phyloP scores from a whole-genome alignment of 2,888 invertebrate species.

The Drosophila incognita region DNA sequence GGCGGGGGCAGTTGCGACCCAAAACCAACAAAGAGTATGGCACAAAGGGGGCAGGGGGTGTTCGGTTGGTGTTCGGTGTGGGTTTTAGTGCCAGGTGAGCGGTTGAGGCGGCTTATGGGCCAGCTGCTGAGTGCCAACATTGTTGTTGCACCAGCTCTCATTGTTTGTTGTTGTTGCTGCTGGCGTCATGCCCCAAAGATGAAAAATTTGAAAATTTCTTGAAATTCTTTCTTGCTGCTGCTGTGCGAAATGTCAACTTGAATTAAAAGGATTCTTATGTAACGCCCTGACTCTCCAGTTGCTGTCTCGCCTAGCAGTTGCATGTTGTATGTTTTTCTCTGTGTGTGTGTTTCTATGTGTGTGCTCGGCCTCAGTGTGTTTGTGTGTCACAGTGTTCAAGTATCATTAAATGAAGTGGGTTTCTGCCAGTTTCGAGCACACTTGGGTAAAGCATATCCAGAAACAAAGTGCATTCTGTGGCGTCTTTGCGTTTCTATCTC shows the following conservation, averaged over 20 bases:
- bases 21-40: slow-evolving; percentile 68
- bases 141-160: slow-evolving; percentile 53
- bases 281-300: slow-evolving; percentile 64
- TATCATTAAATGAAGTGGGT: slow-evolving; percentile 85
- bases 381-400: slow-evolving; percentile 83
- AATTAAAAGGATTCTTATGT: slow-evolving; percentile 83
- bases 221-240: slow-evolving; percentile 67
- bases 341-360: slow-evolving; percentile 35
- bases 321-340: slow-evolving; percentile 6
- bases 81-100: slow-evolving; percentile 50
- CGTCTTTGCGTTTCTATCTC: slow-evolving; percentile 71
- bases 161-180: slow-evolving; percentile 29
- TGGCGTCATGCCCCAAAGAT: slow-evolving; percentile 73
- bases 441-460: slow-evolving; percentile 84
- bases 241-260: slow-evolving; percentile 82
- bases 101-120: slow-evolving; percentile 50
- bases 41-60: slow-evolving; percentile 21
- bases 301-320: slow-evolving; percentile 49
- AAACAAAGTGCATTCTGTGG: slow-evolving; percentile 84
- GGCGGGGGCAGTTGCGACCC: slow-evolving; percentile 56
- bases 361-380: slow-evolving; percentile 72
- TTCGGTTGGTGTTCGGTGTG: slow-evolving; percentile 6
- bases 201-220: slow-evolving; percentile 82
- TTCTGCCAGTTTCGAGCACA: slow-evolving; percentile 83
- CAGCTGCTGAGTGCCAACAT: slow-evolving; percentile 74